Base-by-base conservation (phyloP, 1,140 invertebrate species). In the Nephila pilipes region DNA sequence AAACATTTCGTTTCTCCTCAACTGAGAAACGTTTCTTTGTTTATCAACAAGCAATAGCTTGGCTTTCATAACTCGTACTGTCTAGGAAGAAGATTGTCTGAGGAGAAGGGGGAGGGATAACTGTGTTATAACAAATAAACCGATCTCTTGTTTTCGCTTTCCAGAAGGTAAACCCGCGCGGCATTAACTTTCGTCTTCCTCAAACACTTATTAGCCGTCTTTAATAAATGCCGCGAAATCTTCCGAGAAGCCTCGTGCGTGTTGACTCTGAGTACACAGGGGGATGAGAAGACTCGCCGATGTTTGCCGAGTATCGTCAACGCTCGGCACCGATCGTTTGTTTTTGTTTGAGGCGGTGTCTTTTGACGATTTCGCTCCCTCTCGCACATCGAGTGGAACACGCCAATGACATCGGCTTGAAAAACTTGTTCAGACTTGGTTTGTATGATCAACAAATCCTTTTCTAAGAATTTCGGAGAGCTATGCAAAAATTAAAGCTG, bases 261-360 rank as follows among this genome's bases (percentile, higher is more conserved):
- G 46, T 46, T 46, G 83, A 60, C 46, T 38, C 38, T 36, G 87
- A 29, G 65, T 25, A 83, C 69, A 81, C 75, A 91, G 0, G 1
- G 10, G 22, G 79, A 83, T 90, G 75, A 57, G 29, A 55, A 65
- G 36, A 5, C 58, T 79, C 79, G 89, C 89, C 81, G 20, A 46
- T 91, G 89, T 91, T 91, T 91, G 79, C 57, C 54, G 89, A 91
- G 89, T 83, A 91, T 83, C 89, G 80, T 69, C 75, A 46, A 57
- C 85, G 65, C 46, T 65, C 55, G 16, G 54, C 75, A 63, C 55
- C 60, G 32, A 55, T 46, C 25, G 25, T 60, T 83, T 91, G 89
- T 91, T 91, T 91, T 91, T 91, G 79, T 91, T 60, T 46, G 75
- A 81, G 12, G 89, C 89, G 79, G 88, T 10, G 36, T 46, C 69